Conservation (phyloP, 1,140 invertebrate genomes). For the Danaus plexippus region DNA sequence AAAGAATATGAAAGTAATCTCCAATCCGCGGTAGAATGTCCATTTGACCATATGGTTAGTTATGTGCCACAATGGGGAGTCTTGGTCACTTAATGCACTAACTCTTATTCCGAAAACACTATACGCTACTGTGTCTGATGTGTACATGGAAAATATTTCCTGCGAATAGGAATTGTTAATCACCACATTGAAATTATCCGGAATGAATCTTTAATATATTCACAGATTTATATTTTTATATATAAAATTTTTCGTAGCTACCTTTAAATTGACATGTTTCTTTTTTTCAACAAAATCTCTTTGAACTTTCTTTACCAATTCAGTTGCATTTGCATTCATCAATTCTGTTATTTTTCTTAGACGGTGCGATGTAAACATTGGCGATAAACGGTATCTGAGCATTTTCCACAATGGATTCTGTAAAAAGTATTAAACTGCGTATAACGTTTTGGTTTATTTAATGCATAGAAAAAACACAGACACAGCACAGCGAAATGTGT, state of each 20-base stretch:
- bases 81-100: conserved; percentile 37
- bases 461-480: too few species aligned
- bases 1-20: conserved; percentile 64
- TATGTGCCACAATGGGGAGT: conserved; percentile 48
- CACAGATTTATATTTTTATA: neutral
- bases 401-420: conserved; percentile 48
- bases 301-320: conserved; percentile 40
- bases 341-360: conserved; percentile 38
- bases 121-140: conserved; percentile 51
- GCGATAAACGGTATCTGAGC: conserved; percentile 40
- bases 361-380: conserved; percentile 42
- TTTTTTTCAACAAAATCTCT: conserved; percentile 38
- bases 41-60: conserved; percentile 69
- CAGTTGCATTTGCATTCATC: conserved; percentile 45
- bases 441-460: too few species aligned
- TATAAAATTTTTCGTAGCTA: conserved; percentile 9
- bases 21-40: conserved; percentile 68
- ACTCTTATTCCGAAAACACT: conserved; percentile 47
- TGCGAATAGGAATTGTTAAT: conserved; percentile 26
- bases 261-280: conserved; percentile 43
- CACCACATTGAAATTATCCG: neutral
- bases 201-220: neutral
- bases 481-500: too few species aligned
- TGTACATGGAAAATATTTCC: conserved; percentile 56
- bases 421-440: conserved; percentile 2